These are phyloP conservation scores for Mylabris sibirica DNA, from an alignment of 2,888 invertebrate genomes.

Conservation along the genomic window DNA sequence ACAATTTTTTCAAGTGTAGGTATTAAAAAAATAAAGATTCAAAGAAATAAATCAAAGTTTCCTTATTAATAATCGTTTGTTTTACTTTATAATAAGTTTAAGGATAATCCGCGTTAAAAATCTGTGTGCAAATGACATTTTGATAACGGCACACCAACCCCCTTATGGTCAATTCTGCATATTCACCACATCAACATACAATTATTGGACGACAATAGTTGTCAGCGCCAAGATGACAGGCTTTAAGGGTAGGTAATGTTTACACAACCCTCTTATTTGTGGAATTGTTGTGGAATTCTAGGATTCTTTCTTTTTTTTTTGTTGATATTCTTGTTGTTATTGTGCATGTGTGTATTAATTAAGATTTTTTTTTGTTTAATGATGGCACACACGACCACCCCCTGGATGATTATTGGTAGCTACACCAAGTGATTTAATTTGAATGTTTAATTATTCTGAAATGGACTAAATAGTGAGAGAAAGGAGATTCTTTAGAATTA, in stretches of 20 bases:
- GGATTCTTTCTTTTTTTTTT: background rate
- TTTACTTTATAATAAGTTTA: background rate
- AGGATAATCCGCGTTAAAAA: constrained; percentile 2
- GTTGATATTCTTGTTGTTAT: background rate
- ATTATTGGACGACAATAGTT: constrained; percentile 50
- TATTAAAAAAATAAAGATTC: background rate
- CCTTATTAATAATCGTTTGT: constrained; percentile 15
- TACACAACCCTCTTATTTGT: constrained; percentile 53
- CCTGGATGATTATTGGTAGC: background rate
- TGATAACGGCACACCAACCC: background rate
- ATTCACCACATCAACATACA: constrained; percentile 16
- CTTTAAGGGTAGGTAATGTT: constrained; percentile 54
- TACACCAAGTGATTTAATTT: background rate
- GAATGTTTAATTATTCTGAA: constrained; percentile 10
- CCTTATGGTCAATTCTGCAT: constrained; percentile 33
- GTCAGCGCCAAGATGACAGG: constrained; percentile 53
- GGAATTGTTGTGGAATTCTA: constrained; percentile 46
- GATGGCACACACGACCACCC: background rate
- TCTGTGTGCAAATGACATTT: background rate
- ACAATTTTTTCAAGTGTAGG: no score
- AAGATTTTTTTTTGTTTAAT: background rate
- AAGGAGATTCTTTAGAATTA: background rate
- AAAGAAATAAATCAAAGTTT: constrained; percentile 3
- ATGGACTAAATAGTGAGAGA: background rate
- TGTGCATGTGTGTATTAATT: no score